Evolutionary conservation across 1,140 invertebrate genomes (phyloP).

Genomic region (Frieseomelitta varia): DNA sequence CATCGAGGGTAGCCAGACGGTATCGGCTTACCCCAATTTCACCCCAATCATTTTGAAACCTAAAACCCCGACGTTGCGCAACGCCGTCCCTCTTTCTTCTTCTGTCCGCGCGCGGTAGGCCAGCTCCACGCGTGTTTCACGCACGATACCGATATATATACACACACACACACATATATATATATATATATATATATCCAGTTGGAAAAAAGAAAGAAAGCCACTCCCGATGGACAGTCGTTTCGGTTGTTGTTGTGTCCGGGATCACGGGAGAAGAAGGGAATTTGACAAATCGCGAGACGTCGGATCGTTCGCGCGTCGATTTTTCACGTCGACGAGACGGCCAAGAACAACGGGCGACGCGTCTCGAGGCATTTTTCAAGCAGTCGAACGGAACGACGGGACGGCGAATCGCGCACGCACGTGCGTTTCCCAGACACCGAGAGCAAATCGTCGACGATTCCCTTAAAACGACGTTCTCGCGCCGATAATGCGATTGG

Average conservation of each 20-base stretch:
- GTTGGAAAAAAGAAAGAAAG: slow-evolving; percentile 48
- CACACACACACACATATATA: no score
- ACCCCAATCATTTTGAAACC: slow-evolving; percentile 81
- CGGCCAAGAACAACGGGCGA: slow-evolving; percentile 65
- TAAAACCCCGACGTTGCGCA: slow-evolving; percentile 69
- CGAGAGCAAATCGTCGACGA: slow-evolving; percentile 63
- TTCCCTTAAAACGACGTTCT: slow-evolving; percentile 68
- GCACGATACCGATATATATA: slow-evolving; percentile 73
- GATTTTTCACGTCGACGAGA: slow-evolving; percentile 75
- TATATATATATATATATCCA: neutral
- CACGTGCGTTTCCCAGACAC: neutral
- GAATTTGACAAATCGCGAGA: slow-evolving; percentile 76
- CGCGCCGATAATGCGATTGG: slow-evolving; percentile 66
- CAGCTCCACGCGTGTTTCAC: slow-evolving; percentile 45
- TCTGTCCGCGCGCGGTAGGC: slow-evolving; percentile 17
- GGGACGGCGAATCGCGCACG: slow-evolving; percentile 37
- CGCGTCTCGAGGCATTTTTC: slow-evolving; percentile 74
- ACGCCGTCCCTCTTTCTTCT: slow-evolving; percentile 21
- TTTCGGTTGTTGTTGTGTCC: slow-evolving; percentile 18
- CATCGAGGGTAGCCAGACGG: slow-evolving; percentile 61
- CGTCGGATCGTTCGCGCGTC: slow-evolving; percentile 77
- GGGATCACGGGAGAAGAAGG: slow-evolving; percentile 39
- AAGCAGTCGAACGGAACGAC: slow-evolving; percentile 77
- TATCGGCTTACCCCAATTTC: slow-evolving; percentile 81
- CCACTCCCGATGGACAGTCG: neutral